Evolutionary conservation across 1,140 invertebrate genomes (phyloP).

Genomic region (Melipona quadrifasciata): DNA sequence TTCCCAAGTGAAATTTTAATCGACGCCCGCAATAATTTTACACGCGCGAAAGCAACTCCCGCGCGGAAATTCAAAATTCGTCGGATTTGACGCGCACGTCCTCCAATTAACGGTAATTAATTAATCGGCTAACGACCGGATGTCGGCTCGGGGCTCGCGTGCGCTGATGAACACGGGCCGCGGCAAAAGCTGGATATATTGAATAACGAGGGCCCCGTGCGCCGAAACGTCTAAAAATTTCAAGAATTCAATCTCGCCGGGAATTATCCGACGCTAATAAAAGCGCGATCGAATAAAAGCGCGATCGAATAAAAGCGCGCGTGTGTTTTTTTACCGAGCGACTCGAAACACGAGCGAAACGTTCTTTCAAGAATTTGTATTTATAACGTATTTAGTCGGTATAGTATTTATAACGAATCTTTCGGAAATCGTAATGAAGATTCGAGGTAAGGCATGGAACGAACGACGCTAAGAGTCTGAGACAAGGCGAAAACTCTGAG

Average conservation of each 20-base stretch:
- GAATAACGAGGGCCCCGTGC: background rate
- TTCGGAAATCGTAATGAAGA: no score
- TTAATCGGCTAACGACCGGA: slow-evolving; percentile 36
- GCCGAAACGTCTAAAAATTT: background rate
- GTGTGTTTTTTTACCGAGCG: background rate
- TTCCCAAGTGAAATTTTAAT: background rate
- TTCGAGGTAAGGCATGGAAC: no score
- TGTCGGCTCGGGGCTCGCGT: background rate
- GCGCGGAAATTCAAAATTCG: no score
- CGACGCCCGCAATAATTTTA: background rate
- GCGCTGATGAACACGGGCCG: background rate
- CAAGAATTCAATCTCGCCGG: background rate
- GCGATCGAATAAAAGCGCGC: no score
- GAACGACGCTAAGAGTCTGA: no score
- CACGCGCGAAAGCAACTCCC: background rate
- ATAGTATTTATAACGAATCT: no score
- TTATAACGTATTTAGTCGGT: no score
- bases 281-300: no score
- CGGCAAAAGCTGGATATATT: background rate
- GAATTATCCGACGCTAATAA: background rate
- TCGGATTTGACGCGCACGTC: background rate
- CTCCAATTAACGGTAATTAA: slow-evolving; percentile 57
- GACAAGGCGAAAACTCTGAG: no score
- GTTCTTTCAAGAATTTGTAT: no score
- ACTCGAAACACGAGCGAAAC: background rate